phyloP scores from a whole-genome alignment of 2,888 invertebrate genomes.

The Thysanoteuthis rhombus region DNA sequence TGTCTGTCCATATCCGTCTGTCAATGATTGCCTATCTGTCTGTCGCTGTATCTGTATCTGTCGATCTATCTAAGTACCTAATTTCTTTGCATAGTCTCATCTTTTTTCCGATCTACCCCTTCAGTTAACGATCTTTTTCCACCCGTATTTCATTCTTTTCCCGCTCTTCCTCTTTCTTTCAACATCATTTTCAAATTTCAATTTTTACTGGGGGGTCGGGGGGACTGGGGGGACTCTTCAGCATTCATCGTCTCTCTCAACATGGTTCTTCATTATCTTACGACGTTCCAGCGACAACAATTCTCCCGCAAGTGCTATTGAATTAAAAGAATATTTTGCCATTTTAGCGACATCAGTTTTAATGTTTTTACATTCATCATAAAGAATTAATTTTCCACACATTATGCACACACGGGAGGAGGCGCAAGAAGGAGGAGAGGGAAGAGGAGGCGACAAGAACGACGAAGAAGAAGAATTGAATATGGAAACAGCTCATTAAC shows the following conservation, averaged over 20 bases:
- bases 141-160: neutral
- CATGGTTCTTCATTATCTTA: neutral
- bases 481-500: neutral
- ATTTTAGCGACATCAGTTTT: constrained; percentile 12
- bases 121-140: neutral
- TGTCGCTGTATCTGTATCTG: too few relatives aligned
- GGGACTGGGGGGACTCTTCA: neutral
- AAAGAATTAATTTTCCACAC: constrained; percentile 12
- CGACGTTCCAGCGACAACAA: neutral
- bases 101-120: neutral
- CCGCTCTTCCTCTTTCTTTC: neutral
- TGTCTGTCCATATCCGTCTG: too few relatives aligned
- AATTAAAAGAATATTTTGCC: neutral
- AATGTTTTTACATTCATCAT: constrained; percentile 12
- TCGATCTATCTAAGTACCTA: neutral
- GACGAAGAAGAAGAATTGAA: neutral
- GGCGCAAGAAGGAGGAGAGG: neutral
- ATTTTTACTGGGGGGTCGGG: too few relatives aligned
- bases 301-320: neutral
- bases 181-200: neutral
- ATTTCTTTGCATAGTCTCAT: neutral
- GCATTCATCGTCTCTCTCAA: neutral
- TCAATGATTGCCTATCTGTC: too few relatives aligned
- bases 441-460: neutral
- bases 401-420: neutral